phyloP scores from a whole-genome alignment of 2,888 invertebrate genomes.

The Perizoma flavofasciatum region DNA sequence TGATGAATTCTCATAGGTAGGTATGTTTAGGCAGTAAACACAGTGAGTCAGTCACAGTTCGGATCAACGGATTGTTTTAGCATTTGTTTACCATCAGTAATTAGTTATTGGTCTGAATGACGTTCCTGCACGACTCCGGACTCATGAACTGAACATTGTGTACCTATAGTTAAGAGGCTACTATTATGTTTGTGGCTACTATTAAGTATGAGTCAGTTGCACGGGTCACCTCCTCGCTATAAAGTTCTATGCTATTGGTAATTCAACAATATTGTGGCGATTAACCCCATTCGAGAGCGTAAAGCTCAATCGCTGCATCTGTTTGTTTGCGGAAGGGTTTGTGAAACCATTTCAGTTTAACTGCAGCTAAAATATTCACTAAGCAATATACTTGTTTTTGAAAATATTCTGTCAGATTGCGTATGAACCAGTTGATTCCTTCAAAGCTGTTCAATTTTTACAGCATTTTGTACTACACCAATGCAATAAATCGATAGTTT shows the following conservation, averaged over 20 bases:
- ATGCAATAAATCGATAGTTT: neutral
- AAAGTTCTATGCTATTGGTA: conserved; percentile 54
- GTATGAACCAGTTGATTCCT: neutral
- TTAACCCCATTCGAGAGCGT: conserved; percentile 70
- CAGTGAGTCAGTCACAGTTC: conserved; percentile 1
- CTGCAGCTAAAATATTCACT: conserved; percentile 18
- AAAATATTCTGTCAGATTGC: neutral
- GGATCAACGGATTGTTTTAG: conserved; percentile 9
- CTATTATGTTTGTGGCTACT: conserved; percentile 20
- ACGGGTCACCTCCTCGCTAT: conserved; percentile 63
- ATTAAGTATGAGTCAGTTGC: conserved; percentile 62
- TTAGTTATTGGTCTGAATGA: conserved; percentile 1
- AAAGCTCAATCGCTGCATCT: conserved; percentile 55
- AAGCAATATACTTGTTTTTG: neutral
- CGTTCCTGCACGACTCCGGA: neutral
- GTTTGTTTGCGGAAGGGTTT: conserved; percentile 61
- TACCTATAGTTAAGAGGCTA: neutral
- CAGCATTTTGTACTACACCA: too few species aligned
- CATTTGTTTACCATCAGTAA: conserved; percentile 10
- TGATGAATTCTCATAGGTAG: too few species aligned
- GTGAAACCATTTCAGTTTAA: conserved; percentile 22
- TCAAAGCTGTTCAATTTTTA: neutral
- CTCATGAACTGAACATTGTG: neutral
- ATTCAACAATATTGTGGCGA: conserved; percentile 57
- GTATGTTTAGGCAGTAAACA: conserved; percentile 4